Conservation (phyloP, 2,888 invertebrate genomes). For the Xestoiulus laeticollis region DNA sequence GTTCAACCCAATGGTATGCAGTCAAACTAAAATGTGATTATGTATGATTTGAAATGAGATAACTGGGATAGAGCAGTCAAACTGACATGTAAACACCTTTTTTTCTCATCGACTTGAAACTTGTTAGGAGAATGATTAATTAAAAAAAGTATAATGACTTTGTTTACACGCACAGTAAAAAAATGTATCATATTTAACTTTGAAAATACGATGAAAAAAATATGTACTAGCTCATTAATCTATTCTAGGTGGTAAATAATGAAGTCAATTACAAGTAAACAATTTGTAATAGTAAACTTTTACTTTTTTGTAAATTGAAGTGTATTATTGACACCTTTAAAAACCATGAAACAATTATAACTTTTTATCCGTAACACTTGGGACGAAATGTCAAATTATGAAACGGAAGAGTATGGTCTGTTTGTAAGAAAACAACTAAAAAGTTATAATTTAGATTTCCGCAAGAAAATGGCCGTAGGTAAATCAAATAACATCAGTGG, state of each 20-base stretch:
- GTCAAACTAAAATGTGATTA: not conserved
- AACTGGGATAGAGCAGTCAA: not conserved
- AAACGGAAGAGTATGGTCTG: no score
- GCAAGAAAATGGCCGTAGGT: no score
- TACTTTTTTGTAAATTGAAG: not conserved
- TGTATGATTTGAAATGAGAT: not conserved
- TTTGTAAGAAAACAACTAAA: no score
- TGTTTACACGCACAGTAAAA: not conserved
- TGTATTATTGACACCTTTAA: no score
- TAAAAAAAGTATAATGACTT: conserved; percentile 6
- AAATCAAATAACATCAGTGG: no score
- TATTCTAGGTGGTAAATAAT: not conserved
- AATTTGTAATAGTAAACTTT: not conserved
- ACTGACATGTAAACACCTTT: conserved; percentile 17
- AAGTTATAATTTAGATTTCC: no score
- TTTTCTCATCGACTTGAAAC: not conserved
- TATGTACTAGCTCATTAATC: not conserved
- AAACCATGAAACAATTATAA: no score
- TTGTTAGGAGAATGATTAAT: conserved; percentile 1
- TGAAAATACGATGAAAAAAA: not conserved
- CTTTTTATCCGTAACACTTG: no score
- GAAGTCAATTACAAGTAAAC: not conserved
- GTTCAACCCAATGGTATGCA: not conserved
- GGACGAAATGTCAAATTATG: no score
- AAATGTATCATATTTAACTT: not conserved